These are phyloP conservation scores for Siphamia tubifer DNA, from an alignment of 2,113 vertebrate species.

Conservation along the genomic window DNA sequence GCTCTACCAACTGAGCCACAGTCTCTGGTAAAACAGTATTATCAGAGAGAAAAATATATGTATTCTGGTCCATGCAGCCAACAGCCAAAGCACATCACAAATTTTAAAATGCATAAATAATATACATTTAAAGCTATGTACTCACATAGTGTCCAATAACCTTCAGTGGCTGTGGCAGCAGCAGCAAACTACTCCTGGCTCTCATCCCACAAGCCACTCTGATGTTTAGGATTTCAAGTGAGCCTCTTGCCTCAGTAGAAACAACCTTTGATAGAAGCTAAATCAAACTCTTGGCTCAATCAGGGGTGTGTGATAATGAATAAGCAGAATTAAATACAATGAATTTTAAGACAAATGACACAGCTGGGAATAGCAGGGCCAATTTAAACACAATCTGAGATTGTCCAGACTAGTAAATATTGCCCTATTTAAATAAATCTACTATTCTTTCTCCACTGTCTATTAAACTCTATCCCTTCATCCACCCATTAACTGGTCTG, in stretches of 20 bases:
- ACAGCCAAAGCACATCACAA: not conserved
- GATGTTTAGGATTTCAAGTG: slow-evolving; percentile 57
- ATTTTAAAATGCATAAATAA: not conserved
- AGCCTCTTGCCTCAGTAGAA: slow-evolving; percentile 40
- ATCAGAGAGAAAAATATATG: not conserved
- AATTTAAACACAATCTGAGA: slow-evolving; percentile 60
- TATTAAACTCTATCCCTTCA: slow-evolving; percentile 66
- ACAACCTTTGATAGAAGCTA: slow-evolving; percentile 35
- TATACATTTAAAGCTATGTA: not conserved
- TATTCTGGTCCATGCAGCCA: not conserved
- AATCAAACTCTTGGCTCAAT: slow-evolving; percentile 58
- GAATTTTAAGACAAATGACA: slow-evolving; percentile 33
- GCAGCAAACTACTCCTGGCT: slow-evolving; percentile 18
- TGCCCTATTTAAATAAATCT: slow-evolving; percentile 51
- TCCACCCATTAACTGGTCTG: slow-evolving; percentile 69
- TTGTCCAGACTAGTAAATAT: slow-evolving; percentile 57
- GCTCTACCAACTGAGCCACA: too few species aligned
- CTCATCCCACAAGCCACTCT: slow-evolving; percentile 47
- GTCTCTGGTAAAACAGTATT: too few species aligned
- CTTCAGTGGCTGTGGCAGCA: not conserved
- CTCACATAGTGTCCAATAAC: slow-evolving; percentile 8
- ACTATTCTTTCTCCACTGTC: slow-evolving; percentile 13
- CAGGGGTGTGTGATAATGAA: slow-evolving; percentile 26
- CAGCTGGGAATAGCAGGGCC: not conserved
- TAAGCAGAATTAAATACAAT: slow-evolving; percentile 22